A percentile compares a stretch with the other conserved stretches of the same genome.
phyloP scores from a whole-genome alignment of 2,888 invertebrate species.

The Neoaliturus tenellus region DNA sequence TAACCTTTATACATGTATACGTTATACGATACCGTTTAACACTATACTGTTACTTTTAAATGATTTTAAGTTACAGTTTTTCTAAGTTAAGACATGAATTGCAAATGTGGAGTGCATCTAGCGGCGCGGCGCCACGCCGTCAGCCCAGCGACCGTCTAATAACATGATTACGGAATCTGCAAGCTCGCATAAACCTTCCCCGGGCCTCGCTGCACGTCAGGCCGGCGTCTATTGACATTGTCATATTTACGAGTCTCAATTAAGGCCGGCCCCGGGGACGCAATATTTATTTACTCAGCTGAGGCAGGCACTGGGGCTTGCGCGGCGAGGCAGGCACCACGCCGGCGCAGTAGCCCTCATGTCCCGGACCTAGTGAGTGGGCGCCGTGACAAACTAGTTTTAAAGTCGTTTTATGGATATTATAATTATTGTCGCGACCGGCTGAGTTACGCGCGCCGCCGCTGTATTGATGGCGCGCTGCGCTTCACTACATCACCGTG shows the following conservation, averaged over 20 bases:
- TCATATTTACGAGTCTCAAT: constrained; percentile 49
- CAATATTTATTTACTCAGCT: constrained; percentile 6
- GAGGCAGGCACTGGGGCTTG: not conserved
- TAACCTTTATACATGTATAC: no score
- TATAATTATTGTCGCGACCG: constrained; percentile 41
- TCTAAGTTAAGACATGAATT: no score
- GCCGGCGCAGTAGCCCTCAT: no score
- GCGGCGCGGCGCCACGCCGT: not conserved
- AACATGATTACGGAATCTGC: constrained; percentile 18
- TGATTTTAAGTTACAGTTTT: no score
- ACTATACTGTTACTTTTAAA: no score
- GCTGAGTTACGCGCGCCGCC: not conserved
- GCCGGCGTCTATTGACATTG: constrained; percentile 22
- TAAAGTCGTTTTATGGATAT: constrained; percentile 48
- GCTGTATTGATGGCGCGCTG: not conserved
- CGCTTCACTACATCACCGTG: not conserved
- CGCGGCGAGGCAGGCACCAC: not conserved
- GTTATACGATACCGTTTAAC: no score
- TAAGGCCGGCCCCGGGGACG: not conserved
- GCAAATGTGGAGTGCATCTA: not conserved
- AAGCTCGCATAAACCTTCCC: constrained; percentile 30
- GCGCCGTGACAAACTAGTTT: constrained; percentile 33
- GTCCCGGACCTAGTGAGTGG: no score
- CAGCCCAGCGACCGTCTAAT: not conserved
- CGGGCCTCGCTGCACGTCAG: not conserved